Evolutionary conservation across 2,113 vertebrate species (phyloP).

Genomic region (Epinephelus moara): DNA sequence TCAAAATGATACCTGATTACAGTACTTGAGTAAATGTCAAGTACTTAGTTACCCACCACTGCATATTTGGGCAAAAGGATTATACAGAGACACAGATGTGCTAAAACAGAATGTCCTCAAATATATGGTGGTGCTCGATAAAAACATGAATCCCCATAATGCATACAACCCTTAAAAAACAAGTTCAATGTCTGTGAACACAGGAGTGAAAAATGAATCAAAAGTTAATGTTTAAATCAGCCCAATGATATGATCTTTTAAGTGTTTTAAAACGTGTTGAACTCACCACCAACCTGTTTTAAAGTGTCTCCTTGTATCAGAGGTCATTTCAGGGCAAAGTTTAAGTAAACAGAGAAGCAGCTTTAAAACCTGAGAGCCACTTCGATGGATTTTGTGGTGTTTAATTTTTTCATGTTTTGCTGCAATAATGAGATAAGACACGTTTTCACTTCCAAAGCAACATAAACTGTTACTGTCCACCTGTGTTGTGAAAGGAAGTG

Average conservation of each 20-base stretch:
- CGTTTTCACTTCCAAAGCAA: neutral
- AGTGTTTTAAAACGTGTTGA: neutral
- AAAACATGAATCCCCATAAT: neutral
- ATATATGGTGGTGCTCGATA: no score
- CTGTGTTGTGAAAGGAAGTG: neutral
- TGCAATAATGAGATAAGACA: neutral
- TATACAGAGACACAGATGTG: neutral
- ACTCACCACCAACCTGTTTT: neutral
- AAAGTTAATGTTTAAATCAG: neutral
- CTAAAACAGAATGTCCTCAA: neutral
- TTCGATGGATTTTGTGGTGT: conserved; percentile 8
- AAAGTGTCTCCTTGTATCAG: neutral
- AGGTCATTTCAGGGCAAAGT: neutral
- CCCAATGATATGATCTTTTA: neutral
- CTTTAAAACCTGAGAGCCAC: neutral
- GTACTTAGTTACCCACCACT: no score
- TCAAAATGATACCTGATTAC: no score
- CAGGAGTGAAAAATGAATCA: neutral
- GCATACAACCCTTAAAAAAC: neutral
- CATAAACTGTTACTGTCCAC: neutral
- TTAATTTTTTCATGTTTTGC: conserved; percentile 1
- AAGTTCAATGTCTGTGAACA: neutral
- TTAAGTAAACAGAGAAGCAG: neutral
- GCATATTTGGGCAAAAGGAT: neutral
- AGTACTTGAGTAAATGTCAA: no score